Conservation (phyloP, 2,113 vertebrate species). For the Siniperca chuatsi region DNA sequence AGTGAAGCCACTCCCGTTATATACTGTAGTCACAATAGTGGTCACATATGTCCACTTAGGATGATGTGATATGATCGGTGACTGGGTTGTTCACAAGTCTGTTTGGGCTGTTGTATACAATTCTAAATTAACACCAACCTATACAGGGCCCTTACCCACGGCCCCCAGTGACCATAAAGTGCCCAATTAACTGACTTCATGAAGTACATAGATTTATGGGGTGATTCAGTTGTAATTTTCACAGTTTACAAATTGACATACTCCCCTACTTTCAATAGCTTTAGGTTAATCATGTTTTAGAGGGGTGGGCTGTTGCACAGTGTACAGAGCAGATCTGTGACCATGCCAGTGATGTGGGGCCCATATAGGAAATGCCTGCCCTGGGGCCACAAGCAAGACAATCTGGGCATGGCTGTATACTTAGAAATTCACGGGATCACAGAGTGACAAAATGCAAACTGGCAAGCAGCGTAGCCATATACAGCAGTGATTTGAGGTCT, state of each 20-base stretch:
- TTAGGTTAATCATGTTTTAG: constrained; percentile 21
- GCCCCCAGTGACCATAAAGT: not conserved
- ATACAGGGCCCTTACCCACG: not conserved
- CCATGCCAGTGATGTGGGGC: constrained; percentile 65
- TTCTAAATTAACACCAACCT: not conserved
- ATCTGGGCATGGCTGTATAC: constrained; percentile 56
- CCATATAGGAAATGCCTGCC: constrained; percentile 65
- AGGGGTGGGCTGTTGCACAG: constrained; percentile 7
- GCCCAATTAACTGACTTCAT: not conserved
- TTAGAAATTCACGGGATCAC: constrained; percentile 69
- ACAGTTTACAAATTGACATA: not conserved
- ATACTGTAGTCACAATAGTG: constrained; percentile 41
- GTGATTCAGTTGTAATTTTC: not conserved
- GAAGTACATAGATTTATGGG: not conserved
- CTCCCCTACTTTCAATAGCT: not conserved
- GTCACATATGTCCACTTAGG: constrained; percentile 24
- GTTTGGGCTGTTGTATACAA: not conserved
- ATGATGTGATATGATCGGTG: constrained; percentile 28
- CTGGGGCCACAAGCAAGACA: constrained; percentile 60
- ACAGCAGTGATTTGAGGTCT: constrained; percentile 53
- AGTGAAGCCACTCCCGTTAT: constrained; percentile 71
- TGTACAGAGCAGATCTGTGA: constrained; percentile 31
- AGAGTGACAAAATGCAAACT: constrained; percentile 67
- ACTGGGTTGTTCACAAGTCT: not conserved
- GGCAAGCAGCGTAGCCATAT: constrained; percentile 45